Conservation (phyloP, 2,888 invertebrate genomes). For the Harpalus rubripes region DNA sequence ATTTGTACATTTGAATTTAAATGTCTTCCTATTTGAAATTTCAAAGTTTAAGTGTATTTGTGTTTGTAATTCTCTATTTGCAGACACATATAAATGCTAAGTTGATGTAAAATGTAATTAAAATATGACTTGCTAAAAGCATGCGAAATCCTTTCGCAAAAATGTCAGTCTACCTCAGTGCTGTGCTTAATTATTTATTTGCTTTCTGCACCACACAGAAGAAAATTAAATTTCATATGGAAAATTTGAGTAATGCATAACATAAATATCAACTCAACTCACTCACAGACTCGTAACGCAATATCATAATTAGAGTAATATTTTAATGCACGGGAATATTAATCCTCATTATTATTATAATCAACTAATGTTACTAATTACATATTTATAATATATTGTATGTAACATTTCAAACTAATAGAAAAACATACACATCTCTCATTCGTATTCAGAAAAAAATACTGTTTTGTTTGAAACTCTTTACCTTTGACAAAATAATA, state of each 20-base stretch:
- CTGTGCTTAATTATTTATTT: slow-evolving; percentile 16
- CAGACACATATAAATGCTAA: neutral
- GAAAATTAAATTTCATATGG: slow-evolving; percentile 26
- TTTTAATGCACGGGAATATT: slow-evolving; percentile 36
- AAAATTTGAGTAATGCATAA: slow-evolving; percentile 35
- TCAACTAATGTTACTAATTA: slow-evolving; percentile 25
- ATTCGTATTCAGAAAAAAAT: too few relatives aligned
- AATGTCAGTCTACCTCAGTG: slow-evolving; percentile 9
- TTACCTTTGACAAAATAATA: too few relatives aligned
- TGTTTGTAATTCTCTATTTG: neutral
- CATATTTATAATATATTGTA: neutral
- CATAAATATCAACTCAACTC: neutral
- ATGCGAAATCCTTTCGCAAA: slow-evolving; percentile 3
- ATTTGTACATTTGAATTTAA: too few relatives aligned
- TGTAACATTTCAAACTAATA: too few relatives aligned
- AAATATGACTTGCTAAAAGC: slow-evolving; percentile 4
- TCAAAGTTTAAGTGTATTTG: neutral
- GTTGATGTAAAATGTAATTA: neutral
- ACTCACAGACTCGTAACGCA: slow-evolving; percentile 13
- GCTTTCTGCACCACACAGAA: neutral
- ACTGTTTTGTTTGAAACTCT: too few relatives aligned
- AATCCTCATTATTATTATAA: slow-evolving; percentile 33
- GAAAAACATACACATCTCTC: too few relatives aligned
- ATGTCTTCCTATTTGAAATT: too few relatives aligned
- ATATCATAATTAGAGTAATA: slow-evolving; percentile 38